Conservation (phyloP, 1,140 invertebrate genomes). For the Doryteuthis pealeii region DNA sequence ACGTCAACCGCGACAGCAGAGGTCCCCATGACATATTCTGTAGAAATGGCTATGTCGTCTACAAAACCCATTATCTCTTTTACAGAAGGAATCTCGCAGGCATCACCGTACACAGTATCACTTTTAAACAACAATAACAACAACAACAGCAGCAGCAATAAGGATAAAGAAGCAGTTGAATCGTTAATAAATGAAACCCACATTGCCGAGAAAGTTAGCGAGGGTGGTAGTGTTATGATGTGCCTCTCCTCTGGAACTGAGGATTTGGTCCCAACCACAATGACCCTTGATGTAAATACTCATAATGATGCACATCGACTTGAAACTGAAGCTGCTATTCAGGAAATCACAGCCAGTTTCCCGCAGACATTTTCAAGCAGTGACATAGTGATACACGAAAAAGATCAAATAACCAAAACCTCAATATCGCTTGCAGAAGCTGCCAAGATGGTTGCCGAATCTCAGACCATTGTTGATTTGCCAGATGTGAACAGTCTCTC, state of each 20-base stretch:
- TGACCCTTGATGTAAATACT: not conserved
- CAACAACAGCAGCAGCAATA: not conserved
- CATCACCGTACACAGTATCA: not conserved
- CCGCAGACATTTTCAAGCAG: not conserved
- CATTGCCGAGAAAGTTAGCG: not conserved
- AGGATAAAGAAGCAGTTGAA: slow-evolving; percentile 3
- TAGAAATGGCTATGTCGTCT: not conserved
- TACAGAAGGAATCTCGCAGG: not conserved
- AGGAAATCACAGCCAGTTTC: not conserved
- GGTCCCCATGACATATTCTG: not conserved
- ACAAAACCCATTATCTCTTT: slow-evolving; percentile 1
- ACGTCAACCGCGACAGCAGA: not conserved
- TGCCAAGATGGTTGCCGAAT: not conserved
- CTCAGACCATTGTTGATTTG: not conserved
- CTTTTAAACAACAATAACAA: slow-evolving; percentile 2
- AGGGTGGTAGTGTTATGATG: not conserved
- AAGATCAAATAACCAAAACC: not conserved
- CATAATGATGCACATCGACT: not conserved
- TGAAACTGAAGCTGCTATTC: slow-evolving; percentile 6
- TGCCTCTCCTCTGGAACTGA: not conserved
- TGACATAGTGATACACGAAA: not conserved
- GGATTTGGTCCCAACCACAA: not conserved
- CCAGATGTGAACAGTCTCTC: not conserved
- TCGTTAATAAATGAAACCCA: not conserved
- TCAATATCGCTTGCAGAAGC: not conserved